Conservation (phyloP, 2,888 invertebrate genomes). For the Clusia tigrina region DNA sequence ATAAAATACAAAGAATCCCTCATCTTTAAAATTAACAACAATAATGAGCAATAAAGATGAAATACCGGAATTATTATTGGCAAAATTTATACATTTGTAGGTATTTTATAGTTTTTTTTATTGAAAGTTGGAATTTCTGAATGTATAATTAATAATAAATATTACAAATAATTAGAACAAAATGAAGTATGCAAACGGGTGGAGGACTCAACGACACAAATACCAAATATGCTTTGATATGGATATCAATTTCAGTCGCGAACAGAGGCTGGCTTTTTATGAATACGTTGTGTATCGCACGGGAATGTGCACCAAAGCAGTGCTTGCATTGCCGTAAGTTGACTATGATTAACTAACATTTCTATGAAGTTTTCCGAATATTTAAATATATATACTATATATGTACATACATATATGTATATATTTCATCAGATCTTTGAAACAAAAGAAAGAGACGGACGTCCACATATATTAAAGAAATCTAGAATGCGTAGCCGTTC, state of each 20-base stretch:
- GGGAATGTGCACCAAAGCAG: constrained; percentile 40
- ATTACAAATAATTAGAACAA: constrained; percentile 24
- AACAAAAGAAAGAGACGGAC: constrained; percentile 15
- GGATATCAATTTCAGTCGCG: constrained; percentile 44
- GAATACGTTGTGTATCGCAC: constrained; percentile 50
- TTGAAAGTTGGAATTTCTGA: background rate
- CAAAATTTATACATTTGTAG: constrained; percentile 41
- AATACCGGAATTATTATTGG: constrained; percentile 31
- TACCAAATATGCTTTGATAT: constrained; percentile 49
- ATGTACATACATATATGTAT: constrained; percentile 60
- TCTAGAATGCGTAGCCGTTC: constrained; percentile 5
- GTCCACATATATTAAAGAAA: background rate
- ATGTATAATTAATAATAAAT: background rate
- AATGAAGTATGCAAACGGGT: constrained; percentile 39
- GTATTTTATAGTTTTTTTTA: constrained; percentile 29
- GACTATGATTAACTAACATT: too few species aligned
- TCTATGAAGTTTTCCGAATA: background rate
- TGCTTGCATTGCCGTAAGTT: constrained; percentile 43
- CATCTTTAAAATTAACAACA: background rate
- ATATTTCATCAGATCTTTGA: constrained; percentile 48
- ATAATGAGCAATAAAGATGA: background rate
- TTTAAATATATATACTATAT: constrained; percentile 6
- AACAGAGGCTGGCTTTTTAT: constrained; percentile 52
- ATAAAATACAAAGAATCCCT: constrained; percentile 32
- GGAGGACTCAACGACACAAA: constrained; percentile 15